These are phyloP conservation scores for Synergus umbraculus DNA, from an alignment of 2,888 invertebrate genomes.

Conservation along the genomic window DNA sequence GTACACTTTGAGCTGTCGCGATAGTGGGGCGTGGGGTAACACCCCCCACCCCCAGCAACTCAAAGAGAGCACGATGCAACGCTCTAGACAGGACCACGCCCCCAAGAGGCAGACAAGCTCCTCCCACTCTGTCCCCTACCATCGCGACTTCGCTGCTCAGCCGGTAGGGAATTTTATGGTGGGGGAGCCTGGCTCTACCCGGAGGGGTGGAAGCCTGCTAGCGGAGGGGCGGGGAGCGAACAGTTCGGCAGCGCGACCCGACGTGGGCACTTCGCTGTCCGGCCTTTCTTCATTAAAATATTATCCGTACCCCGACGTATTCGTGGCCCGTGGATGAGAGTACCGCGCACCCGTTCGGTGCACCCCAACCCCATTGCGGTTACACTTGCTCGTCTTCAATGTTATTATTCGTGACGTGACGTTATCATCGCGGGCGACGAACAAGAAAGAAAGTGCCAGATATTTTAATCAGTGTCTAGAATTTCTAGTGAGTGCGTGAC, in stretches of 20 bases:
- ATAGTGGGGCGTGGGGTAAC: constrained; percentile 43
- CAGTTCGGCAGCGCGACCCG: constrained; percentile 78
- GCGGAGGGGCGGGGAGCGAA: constrained; percentile 76
- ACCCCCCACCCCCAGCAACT: constrained; percentile 40
- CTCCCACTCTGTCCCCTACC: constrained; percentile 54
- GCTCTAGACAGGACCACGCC: constrained; percentile 55
- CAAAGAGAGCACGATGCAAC: constrained; percentile 18
- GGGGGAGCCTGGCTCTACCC: constrained; percentile 51
- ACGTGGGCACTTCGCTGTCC: constrained; percentile 78
- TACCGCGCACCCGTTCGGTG: constrained; percentile 37
- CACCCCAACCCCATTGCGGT: constrained; percentile 47
- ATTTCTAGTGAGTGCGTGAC: constrained; percentile 41
- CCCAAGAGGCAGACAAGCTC: constrained; percentile 47
- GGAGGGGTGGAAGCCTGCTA: constrained; percentile 68
- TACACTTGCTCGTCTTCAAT: constrained; percentile 37
- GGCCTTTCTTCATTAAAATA: constrained; percentile 77
- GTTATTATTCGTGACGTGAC: not conserved
- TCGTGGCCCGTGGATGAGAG: constrained; percentile 52
- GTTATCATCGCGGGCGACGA: not conserved
- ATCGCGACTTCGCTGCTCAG: constrained; percentile 51
- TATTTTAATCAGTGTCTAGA: constrained; percentile 23
- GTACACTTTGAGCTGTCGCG: constrained; percentile 44
- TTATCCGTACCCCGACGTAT: constrained; percentile 68
- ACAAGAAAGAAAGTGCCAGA: constrained; percentile 21
- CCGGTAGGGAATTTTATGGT: constrained; percentile 44